These are phyloP conservation scores for Lucilia sericata DNA, from an alignment of 1,140 invertebrate species.

Conservation along the genomic window DNA sequence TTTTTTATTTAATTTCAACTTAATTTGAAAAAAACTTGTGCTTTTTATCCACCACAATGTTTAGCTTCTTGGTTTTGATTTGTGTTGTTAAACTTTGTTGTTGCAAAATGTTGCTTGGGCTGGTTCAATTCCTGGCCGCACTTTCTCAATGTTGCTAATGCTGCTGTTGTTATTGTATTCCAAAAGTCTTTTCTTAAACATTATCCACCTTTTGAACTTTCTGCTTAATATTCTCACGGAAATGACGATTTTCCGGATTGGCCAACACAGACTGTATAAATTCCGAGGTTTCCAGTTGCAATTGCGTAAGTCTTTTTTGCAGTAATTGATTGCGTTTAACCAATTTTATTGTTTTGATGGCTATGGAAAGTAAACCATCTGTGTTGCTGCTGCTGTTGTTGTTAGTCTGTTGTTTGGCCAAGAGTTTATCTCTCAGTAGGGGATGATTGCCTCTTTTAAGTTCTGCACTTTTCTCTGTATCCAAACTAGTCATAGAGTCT, in stretches of 20 bases:
- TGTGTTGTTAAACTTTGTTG: conserved; percentile 18
- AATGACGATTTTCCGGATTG: conserved; percentile 63
- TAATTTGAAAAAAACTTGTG: neutral
- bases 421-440: neutral
- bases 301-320: conserved; percentile 58
- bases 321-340: conserved; percentile 64
- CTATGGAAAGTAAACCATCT: conserved; percentile 60
- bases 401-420: neutral
- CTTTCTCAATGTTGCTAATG: neutral
- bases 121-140: neutral
- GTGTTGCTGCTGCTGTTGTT: conserved; percentile 45
- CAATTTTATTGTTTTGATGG: conserved; percentile 62
- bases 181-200: neutral
- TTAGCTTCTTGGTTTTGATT: neutral
- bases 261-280: conserved; percentile 64
- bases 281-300: conserved; percentile 62
- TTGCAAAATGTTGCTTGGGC: neutral
- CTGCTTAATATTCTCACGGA: conserved; percentile 56
- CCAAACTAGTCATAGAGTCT: conserved; percentile 13
- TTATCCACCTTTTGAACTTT: neutral
- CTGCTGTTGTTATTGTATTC: neutral
- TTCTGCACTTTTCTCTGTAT: conserved; percentile 18
- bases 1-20: neutral
- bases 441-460: conserved; percentile 8
- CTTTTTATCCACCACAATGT: neutral